Percentiles rank a stretch among this genome's conserved stretches.
phyloP scores from a whole-genome alignment of 2,888 invertebrate species.

The Drosophila rubida region DNA sequence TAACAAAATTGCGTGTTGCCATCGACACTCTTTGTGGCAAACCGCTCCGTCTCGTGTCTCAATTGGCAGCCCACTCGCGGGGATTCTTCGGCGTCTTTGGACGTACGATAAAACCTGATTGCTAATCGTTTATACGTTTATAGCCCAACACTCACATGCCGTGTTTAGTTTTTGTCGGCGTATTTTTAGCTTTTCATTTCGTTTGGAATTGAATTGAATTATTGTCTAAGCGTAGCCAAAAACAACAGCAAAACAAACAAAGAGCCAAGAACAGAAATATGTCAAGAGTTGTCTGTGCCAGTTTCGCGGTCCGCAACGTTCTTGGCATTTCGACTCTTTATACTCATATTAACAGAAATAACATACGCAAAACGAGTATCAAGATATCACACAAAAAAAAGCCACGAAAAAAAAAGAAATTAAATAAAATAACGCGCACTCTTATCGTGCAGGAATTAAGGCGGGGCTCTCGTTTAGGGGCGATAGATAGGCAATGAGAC shows the following conservation, averaged over 20 bases:
- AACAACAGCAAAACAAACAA: slow-evolving; percentile 41
- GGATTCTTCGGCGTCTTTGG: slow-evolving; percentile 12
- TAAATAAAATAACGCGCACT: slow-evolving; percentile 15
- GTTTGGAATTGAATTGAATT: slow-evolving; percentile 45
- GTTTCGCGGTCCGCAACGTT: slow-evolving; percentile 39
- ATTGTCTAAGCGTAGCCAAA: slow-evolving; percentile 60
- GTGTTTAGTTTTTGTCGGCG: slow-evolving; percentile 41
- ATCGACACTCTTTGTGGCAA: slow-evolving; percentile 18
- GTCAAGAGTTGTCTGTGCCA: slow-evolving; percentile 61
- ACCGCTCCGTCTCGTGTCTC: slow-evolving; percentile 9
- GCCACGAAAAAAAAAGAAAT: slow-evolving; percentile 13
- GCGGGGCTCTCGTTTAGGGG: slow-evolving; percentile 50
- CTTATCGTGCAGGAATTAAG: slow-evolving; percentile 43
- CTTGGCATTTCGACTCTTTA: slow-evolving; percentile 39
- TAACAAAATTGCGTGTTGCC: slow-evolving; percentile 19
- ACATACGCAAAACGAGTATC: slow-evolving; percentile 40
- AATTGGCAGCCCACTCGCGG: slow-evolving; percentile 31
- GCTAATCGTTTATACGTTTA: slow-evolving; percentile 43
- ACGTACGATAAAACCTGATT: slow-evolving; percentile 43
- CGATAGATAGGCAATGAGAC: slow-evolving; percentile 35
- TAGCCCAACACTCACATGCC: slow-evolving; percentile 37
- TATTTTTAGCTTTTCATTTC: slow-evolving; percentile 68
- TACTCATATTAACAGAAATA: slow-evolving; percentile 30
- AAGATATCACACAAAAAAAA: slow-evolving; percentile 25
- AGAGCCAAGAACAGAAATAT: slow-evolving; percentile 35